Evolutionary conservation across 35 echinoderm and acorn worm species (phyloP).

Genomic region (Apostichopus japonicus): DNA sequence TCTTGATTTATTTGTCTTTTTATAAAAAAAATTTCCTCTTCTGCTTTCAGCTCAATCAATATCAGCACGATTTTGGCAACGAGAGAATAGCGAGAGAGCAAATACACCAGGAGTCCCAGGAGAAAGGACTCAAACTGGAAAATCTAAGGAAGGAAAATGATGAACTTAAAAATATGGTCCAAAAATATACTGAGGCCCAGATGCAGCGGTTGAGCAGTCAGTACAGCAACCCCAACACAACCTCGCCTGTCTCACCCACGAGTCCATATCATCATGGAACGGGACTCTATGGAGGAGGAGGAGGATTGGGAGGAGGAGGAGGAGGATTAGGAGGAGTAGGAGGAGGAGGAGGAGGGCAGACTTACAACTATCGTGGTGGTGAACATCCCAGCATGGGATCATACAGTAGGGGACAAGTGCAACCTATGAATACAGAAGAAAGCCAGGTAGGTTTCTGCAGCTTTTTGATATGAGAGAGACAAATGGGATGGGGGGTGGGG

Average conservation of each 20-base stretch:
- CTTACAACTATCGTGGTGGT: background rate
- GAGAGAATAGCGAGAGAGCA: slow-evolving; percentile 25
- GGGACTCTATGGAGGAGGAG: no score
- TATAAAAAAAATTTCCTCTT: background rate
- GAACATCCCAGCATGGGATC: background rate
- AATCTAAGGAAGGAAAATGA: background rate
- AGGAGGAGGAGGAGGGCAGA: no score
- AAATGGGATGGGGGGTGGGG: background rate
- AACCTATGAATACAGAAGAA: background rate
- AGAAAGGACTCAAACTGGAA: background rate
- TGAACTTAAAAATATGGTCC: background rate
- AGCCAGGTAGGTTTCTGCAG: background rate
- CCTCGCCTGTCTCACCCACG: background rate
- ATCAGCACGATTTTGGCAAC: slow-evolving; percentile 1
- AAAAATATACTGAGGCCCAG: background rate
- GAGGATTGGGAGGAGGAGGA: no score
- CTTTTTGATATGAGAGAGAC: background rate
- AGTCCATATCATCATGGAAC: background rate
- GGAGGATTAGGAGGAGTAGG: no score
- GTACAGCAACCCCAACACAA: slow-evolving; percentile 11
- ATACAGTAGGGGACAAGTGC: background rate
- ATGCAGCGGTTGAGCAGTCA: background rate
- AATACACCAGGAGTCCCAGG: background rate
- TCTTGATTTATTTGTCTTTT: no score
- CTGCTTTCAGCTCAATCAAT: slow-evolving; percentile 15